phyloP scores from a whole-genome alignment of 2,797 vertebrate genomes.

The Coracias cyanogaster region DNA sequence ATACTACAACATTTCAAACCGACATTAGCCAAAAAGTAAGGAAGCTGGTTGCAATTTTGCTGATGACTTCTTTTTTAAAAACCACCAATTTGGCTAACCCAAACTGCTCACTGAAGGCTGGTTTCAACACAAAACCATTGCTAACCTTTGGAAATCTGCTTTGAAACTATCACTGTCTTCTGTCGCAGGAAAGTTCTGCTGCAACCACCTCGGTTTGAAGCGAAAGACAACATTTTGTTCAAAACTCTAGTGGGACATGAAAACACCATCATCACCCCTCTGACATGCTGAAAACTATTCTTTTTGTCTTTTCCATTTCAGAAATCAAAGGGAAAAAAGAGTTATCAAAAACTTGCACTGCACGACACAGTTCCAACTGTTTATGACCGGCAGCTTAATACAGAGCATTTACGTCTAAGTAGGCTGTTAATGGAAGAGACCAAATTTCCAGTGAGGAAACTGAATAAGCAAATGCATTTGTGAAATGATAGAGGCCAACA shows the following conservation, averaged over 20 bases:
- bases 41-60: background rate
- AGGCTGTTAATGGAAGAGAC: background rate
- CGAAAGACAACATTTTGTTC: background rate
- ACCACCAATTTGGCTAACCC: constrained; percentile 23
- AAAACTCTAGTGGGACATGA: background rate
- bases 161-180: background rate
- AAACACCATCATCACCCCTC: background rate
- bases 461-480: background rate
- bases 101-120: background rate
- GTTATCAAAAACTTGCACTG: background rate
- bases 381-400: background rate
- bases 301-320: background rate
- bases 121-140: background rate
- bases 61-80: background rate
- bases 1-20: background rate
- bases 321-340: background rate
- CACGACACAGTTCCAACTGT: background rate
- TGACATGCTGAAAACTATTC: background rate
- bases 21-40: background rate
- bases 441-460: background rate
- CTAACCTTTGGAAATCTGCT: constrained; percentile 6
- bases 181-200: background rate
- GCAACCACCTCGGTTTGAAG: background rate
- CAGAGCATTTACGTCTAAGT: background rate
- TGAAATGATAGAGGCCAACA: background rate